Base-by-base conservation (phyloP, 2,888 invertebrate species). In the Tetrapedia diversipes region DNA sequence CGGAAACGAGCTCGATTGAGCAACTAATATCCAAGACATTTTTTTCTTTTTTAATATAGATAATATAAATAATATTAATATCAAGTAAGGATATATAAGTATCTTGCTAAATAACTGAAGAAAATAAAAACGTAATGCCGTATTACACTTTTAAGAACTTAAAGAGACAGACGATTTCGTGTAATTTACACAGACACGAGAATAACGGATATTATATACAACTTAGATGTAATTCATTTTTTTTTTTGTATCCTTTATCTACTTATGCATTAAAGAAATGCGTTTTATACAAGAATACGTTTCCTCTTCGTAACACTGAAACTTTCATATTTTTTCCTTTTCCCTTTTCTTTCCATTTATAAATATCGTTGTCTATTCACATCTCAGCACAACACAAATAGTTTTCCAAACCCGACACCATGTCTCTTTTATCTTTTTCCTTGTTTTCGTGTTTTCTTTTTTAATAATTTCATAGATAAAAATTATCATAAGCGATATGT, bases 241-340 rank as follows among this genome's bases (percentile, higher is more conserved):
- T 43, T 39, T 51, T 45, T 73, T 69, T 65, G 41, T 68, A 71
- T 72, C 72, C 56, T 66, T 64, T 70, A 53, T 70, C 64, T 74
- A 69, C 54, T 75, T 76, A 83, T 82, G 80, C 80, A 83, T 76
- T 80, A 82, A 63, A 78, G 75, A 80, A 84, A 84, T 80, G 78
- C 71, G 76, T 78, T 77, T 72, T 74, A 74, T 85, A 85, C 76
- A 84, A 83, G 85, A 84, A 85, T 83, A 85, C 80, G 73, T 69
- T 69, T 37, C 56, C 54, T 54, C 37, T 56, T 39, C 51, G n/a
- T 65, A 65, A 71, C 43, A 45, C 10, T 54, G 49, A 66, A 63
- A 66, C 45, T 8, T 43, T 54, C 43, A 10, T 43, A 49, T 49
- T 43, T 66, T 41, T 61, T 54, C 27, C 51, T 22, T 63, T 41